Base-by-base conservation (phyloP, 2,113 vertebrate genomes). In the Melanerpes aurifrons region DNA sequence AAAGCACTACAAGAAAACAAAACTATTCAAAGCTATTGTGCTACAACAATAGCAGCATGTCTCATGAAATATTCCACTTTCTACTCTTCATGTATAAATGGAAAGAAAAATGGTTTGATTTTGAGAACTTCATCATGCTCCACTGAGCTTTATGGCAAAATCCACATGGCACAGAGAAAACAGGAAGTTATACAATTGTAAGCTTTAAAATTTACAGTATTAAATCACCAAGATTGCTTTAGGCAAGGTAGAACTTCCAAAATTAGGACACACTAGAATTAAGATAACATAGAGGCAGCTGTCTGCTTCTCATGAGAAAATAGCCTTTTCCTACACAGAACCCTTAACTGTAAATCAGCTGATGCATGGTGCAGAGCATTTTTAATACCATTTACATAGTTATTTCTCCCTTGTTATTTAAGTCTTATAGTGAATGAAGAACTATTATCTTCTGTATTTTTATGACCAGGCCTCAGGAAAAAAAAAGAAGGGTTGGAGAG, bases 1-100 rank as follows among this genome's bases (percentile, higher is more conserved):
- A 87, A 89, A 73, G 50, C 53, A 76, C 32, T 53, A n/a, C 25
- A 74, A 62, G 66, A 93, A 90, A 91, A 71, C 31, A 15, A 68
- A 92, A 87, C 78, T 71, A 54, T 53, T 64, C 71, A 82, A 77
- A 91, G 64, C 71, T 77, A 89, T 74, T 95, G 89, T 83, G 37
- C 18, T 37, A 31, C 47, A 94, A 88, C 87, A 96, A 90, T 62
- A 92, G 88, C 75, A 92, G 81, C 40, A 53, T 15, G 74, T 78
- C 66, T 69, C 53, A 61, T 31, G 21, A 84, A 82, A 74, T 54
- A 87, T 3, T 77, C 57, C 8, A 45, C 56, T 53, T 87, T 77
- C 43, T 43, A 83, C 72, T 4, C 58, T 83, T 69, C 18, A 35
- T 26, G 43, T 59, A 24, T 28, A 70, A 69, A 92, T 12, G 50